Evolutionary conservation across 2,113 vertebrate species (phyloP).

Genomic region (Garra rufa): DNA sequence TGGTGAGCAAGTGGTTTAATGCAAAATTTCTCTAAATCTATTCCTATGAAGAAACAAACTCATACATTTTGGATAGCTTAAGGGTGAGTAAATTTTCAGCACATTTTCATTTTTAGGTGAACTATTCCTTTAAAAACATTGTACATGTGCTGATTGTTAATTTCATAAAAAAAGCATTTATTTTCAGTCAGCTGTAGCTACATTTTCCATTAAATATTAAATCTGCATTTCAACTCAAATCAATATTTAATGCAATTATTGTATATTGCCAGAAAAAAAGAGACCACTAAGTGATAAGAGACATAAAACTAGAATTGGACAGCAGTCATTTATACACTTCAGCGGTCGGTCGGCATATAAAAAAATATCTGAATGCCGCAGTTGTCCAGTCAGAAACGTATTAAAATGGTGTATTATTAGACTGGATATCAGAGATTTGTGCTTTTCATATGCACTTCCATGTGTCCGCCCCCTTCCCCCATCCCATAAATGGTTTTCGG

Average conservation of each 20-base stretch:
- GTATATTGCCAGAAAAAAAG: neutral
- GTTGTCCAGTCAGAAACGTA: slow-evolving; percentile 19
- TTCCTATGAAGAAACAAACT: neutral
- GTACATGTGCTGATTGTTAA: neutral
- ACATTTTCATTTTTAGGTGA: neutral
- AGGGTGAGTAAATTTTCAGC: neutral
- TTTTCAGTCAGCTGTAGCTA: neutral
- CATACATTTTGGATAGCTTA: neutral
- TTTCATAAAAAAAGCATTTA: neutral
- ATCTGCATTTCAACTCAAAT: neutral
- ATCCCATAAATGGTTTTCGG: slow-evolving; percentile 9
- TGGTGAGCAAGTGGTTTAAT: no score
- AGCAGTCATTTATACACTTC: neutral
- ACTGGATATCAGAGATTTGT: slow-evolving; percentile 14
- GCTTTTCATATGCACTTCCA: slow-evolving; percentile 21
- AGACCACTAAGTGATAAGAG: neutral
- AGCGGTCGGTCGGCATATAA: neutral
- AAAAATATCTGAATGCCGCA: neutral
- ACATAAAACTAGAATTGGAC: neutral
- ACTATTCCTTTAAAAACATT: neutral
- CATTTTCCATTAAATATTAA: neutral
- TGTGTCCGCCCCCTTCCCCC: slow-evolving; percentile 18
- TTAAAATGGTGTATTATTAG: neutral
- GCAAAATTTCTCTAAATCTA: neutral
- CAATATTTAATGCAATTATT: neutral